These are phyloP conservation scores for Nematopogon swammerdamellus DNA, from an alignment of 2,888 invertebrate species.

Conservation along the genomic window DNA sequence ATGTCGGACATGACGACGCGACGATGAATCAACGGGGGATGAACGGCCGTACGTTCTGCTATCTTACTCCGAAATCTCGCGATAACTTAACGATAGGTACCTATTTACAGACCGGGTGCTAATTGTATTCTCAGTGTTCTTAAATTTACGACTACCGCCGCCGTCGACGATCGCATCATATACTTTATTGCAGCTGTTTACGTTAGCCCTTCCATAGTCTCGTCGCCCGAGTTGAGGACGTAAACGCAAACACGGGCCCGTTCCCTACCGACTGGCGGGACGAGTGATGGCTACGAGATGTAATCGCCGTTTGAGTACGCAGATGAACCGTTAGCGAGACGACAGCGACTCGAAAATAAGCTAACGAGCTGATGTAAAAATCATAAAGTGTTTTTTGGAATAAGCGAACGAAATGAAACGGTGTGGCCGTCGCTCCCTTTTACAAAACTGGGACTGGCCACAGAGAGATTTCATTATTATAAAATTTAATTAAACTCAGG, in stretches of 20 bases:
- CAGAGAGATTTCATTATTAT: too few relatives aligned
- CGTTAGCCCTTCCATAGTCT: not conserved
- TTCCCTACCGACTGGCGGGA: not conserved
- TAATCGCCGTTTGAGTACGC: not conserved
- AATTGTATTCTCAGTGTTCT: not conserved
- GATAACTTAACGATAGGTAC: not conserved
- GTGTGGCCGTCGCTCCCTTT: not conserved
- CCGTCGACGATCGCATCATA: not conserved
- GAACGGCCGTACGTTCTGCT: too few relatives aligned
- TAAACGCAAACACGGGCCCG: not conserved
- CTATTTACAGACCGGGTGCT: not conserved
- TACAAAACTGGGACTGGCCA: too few relatives aligned
- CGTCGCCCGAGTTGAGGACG: not conserved
- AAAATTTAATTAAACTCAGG: too few relatives aligned
- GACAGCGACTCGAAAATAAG: not conserved
- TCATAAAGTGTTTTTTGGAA: not conserved
- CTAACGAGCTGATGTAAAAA: not conserved
- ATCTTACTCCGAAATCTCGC: not conserved
- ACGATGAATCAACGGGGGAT: too few relatives aligned
- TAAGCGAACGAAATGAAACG: not conserved
- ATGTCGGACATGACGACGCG: too few relatives aligned
- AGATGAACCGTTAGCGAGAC: not conserved
- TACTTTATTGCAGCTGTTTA: not conserved
- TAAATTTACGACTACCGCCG: not conserved
- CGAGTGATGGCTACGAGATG: not conserved